These are phyloP conservation scores for Gephyroberyx darwinii DNA, from an alignment of 2,797 vertebrate genomes.

Conservation along the genomic window DNA sequence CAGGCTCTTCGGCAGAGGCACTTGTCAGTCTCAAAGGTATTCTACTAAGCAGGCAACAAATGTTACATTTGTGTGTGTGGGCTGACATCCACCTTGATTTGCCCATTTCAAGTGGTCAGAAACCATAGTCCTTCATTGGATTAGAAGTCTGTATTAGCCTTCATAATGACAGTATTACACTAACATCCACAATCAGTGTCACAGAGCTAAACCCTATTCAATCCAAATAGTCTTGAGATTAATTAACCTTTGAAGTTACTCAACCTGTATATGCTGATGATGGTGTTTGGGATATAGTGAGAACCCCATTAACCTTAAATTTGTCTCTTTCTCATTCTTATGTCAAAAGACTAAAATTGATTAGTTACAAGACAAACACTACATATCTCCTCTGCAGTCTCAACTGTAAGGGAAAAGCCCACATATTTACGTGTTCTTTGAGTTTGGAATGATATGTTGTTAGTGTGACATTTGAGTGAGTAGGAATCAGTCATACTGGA, in stretches of 20 bases:
- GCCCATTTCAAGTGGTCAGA: not conserved
- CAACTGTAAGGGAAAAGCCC: not conserved
- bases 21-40: conserved; percentile 99
- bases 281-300: no score
- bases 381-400: not conserved
- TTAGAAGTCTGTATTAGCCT: not conserved
- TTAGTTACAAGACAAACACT: no score
- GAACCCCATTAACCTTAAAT: no score
- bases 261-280: no score
- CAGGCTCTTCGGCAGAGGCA: conserved; percentile 98
- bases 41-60: conserved; percentile 42
- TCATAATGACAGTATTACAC: not conserved
- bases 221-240: no score
- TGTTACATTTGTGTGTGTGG: not conserved
- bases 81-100: no score
- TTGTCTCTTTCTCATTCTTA: no score
- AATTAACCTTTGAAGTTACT: no score
- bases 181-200: no score
- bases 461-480: not conserved
- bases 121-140: not conserved
- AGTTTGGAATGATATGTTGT: not conserved
- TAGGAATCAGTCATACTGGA: not conserved
- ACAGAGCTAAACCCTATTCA: no score
- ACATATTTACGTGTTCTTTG: not conserved
- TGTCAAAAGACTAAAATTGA: no score